Base-by-base conservation (phyloP, 2,888 invertebrate species). In the Amblyjoppa proteus region DNA sequence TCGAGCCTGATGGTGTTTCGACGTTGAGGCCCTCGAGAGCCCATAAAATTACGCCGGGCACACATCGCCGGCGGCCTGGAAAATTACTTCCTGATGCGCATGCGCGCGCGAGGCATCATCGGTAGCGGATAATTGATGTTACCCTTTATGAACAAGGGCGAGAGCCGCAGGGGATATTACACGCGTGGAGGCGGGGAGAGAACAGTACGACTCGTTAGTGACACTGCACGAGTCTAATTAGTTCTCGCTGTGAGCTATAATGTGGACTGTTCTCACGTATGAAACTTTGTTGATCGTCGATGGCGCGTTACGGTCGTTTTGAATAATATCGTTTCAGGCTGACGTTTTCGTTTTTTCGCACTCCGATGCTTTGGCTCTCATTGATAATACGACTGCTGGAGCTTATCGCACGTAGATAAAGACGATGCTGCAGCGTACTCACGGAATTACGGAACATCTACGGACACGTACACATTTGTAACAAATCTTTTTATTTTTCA, bases 101-200 rank as follows among this genome's bases (percentile, higher is more conserved):
- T 16, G 25, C 58, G 49, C 53, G 7, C 81, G 81, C 70, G 74
- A 84, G 82, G 79, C 84, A 81, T 86, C 86, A 88, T 86, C 84
- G 85, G 84, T 86, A 85, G 64, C 66, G 77, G 81, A 84, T 90
- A 91, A 91, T 90, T 89, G 87, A 90, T 88, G 88, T 87, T 87
- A 85, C 88, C 88, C 84, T 83, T 70, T 56, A 83, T 79, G 81
- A 88, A 79, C 77, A 81, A 68, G 81, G 49, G 87, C 75, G 45
- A 31, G 66, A 51, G 56, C 31, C 66, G 9, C 51, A 51, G 34
- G 25, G 76, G 31, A 66, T 76, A 51, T 51, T 56, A 11, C 25
- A 69, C 25, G 56, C 31, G 16, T 20, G n/a, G 20, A 20, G 49
- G 49, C 16, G 25, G 49, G 2, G 11, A 34, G 61, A 11, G 68